Evolutionary conservation across 35 echinoderm and acorn worm genomes (phyloP), one percentile per base, ranked within the genome.

Genomic region (Acanthaster planci): DNA sequence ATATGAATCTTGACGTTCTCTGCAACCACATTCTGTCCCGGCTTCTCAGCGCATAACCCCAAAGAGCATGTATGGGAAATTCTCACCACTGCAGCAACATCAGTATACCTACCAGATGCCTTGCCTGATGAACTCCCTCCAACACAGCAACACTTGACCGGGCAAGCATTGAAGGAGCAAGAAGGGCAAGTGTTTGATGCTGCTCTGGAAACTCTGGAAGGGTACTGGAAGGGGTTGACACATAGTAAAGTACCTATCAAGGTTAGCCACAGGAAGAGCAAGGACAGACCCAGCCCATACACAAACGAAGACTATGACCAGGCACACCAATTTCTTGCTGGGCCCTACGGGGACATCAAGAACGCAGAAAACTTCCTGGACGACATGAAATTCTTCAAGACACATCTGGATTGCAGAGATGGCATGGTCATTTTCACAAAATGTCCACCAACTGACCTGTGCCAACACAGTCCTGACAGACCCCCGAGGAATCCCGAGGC

Each of bases 1-100:
- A 86, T 26, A 38, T 64, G 2, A 19, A 30, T 17, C 59, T 92
- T 0, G 79, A 88, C 40, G 68, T 37, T 4, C 58, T 87, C 4
- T 30, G 79, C 54, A 2, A 92, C 85, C 2, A 19, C 77, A 3
- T 77, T 88, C 80, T 27, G 34, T 18, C 80, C 84, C 9, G 90
- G 84, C 17, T 38, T 87, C 37, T 92, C 85, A 19, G 85, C 90
- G 15, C 39, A 51, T 1, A 87, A 92, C 27, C 84, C 84, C 1
- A 77, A 82, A 7, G 79, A 92, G 44, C 76, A 82, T 17, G 27
- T 87, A 4, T 88, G 80, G 85, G 79, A 55, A 7, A 77, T 80
- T 0, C 83, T 68, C 19, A 92, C 84, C 37, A 51, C 37, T 2
- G 72, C 57, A 4, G 42, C 77, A 1, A 57, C 76, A 8, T 31